These are phyloP conservation scores for Nymphalis io DNA, from an alignment of 1,140 invertebrate species.

Conservation along the genomic window DNA sequence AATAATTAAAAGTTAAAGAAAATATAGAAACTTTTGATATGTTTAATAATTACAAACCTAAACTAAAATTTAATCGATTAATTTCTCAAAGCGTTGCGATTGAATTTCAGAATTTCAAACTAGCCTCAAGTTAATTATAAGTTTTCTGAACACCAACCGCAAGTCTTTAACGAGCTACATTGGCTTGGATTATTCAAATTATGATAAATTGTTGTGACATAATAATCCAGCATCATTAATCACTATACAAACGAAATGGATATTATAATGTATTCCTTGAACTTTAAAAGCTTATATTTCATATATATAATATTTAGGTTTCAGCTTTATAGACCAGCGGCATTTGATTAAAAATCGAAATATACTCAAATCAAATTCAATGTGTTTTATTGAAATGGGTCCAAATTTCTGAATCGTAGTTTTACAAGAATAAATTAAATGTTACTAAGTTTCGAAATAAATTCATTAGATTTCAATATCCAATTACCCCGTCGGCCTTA, in stretches of 20 bases:
- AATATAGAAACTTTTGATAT: neutral
- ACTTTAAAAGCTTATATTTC: neutral
- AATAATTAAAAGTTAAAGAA: neutral
- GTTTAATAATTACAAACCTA: neutral
- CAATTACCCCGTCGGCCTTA: too few species aligned
- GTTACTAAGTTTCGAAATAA: too few species aligned
- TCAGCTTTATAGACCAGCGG: too few species aligned
- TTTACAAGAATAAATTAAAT: too few species aligned
- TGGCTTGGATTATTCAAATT: slow-evolving; percentile 30
- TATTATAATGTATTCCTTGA: neutral
- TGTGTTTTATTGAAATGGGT: too few species aligned
- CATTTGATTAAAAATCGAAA: too few species aligned
- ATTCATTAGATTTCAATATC: too few species aligned
- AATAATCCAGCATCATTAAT: slow-evolving; percentile 15
- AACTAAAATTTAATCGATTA: slow-evolving; percentile 22
- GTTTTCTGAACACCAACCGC: slow-evolving; percentile 27
- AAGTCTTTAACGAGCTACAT: slow-evolving; percentile 24
- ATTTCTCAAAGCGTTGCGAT: slow-evolving; percentile 22
- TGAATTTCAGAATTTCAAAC: slow-evolving; percentile 25
- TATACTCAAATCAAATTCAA: too few species aligned
- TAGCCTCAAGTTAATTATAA: slow-evolving; percentile 35
- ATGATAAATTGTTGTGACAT: slow-evolving; percentile 22
- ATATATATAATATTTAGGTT: too few species aligned
- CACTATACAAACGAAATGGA: slow-evolving; percentile 1
- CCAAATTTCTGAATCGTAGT: too few species aligned